Evolutionary conservation across 2,113 vertebrate species (phyloP).

Genomic region (Tyto alba): DNA sequence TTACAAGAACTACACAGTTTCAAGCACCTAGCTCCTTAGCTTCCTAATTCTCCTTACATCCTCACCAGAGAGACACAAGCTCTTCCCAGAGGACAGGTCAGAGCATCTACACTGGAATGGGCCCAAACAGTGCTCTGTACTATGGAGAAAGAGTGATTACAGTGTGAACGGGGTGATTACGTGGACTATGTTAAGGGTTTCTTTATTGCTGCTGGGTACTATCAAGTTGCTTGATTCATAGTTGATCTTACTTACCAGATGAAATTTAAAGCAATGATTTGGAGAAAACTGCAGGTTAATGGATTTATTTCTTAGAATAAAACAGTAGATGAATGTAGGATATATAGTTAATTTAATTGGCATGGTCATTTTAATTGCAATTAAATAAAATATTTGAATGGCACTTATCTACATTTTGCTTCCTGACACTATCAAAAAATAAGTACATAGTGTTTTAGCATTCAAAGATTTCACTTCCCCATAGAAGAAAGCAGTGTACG

Average conservation of each 20-base stretch:
- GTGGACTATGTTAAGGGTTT: not conserved
- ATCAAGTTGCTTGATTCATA: not conserved
- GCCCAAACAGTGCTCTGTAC: not conserved
- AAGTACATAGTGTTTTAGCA: not conserved
- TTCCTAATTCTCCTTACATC: not conserved
- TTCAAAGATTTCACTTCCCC: not conserved
- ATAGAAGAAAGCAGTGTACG: not conserved
- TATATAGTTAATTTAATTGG: not conserved
- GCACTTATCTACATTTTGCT: not conserved
- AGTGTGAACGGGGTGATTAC: not conserved
- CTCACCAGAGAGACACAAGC: not conserved
- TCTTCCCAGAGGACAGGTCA: not conserved
- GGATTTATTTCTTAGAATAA: not conserved
- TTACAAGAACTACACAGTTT: not conserved
- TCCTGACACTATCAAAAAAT: not conserved
- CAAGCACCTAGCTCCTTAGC: not conserved
- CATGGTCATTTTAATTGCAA: not conserved
- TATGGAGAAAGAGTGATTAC: not conserved
- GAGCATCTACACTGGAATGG: not conserved
- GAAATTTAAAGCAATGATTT: not conserved
- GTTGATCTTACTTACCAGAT: not conserved
- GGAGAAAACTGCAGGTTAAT: not conserved
- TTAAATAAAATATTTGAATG: not conserved
- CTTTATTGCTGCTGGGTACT: not conserved
- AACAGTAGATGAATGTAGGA: not conserved